A percentile compares a stretch with the other conserved stretches of the same genome.
These are phyloP conservation scores for Centropus bengalensis DNA, from an alignment of 2,113 vertebrate species.

Conservation along the genomic window DNA sequence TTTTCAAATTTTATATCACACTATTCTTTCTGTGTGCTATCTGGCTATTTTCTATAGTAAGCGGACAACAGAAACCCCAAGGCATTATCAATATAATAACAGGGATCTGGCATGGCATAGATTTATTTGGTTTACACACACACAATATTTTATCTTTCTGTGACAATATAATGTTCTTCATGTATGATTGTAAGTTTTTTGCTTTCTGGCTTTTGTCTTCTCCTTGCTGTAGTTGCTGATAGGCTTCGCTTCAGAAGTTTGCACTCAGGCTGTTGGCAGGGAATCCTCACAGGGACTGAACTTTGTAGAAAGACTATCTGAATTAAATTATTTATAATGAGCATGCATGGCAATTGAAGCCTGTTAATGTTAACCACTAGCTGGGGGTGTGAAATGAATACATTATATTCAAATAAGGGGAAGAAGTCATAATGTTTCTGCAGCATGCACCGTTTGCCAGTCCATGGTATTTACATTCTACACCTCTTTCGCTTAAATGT, in stretches of 20 bases:
- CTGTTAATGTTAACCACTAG: neutral
- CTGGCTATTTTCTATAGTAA: neutral
- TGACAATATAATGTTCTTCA: neutral
- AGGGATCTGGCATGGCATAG: neutral
- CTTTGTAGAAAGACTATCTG: neutral
- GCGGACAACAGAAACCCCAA: neutral
- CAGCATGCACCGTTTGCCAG: neutral
- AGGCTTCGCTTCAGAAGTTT: neutral
- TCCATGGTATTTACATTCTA: constrained; percentile 10
- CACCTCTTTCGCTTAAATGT: constrained; percentile 27
- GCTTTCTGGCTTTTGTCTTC: neutral
- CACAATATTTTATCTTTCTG: neutral
- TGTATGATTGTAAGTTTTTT: neutral
- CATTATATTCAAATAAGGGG: neutral
- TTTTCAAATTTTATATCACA: neutral
- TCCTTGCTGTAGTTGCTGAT: neutral
- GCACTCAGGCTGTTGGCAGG: neutral
- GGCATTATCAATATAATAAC: neutral
- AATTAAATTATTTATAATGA: constrained; percentile 51
- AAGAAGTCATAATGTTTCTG: neutral
- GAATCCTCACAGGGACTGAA: neutral
- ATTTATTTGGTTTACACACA: neutral
- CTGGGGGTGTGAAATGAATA: neutral
- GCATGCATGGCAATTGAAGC: neutral
- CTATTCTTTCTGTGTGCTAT: neutral